Evolutionary conservation across 2,888 invertebrate genomes (phyloP), one percentile per base, ranked within the genome.

Genomic region (Ramazzottius varieornatus): DNA sequence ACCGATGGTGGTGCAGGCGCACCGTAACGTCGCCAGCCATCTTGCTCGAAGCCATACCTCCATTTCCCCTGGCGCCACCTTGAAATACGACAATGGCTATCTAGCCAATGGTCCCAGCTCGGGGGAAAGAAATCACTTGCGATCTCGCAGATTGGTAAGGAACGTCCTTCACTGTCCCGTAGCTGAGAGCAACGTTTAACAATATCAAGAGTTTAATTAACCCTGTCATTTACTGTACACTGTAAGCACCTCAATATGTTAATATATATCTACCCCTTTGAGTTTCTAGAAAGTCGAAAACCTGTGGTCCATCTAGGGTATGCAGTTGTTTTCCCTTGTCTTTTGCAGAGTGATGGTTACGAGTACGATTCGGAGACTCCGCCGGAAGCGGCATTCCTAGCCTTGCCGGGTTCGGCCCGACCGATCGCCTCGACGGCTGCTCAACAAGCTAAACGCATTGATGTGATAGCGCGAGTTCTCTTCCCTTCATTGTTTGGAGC

Each of bases 391-490:
- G 8, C 8, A 8, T 13, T 40, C 13, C 40, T 20, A 20, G 4
- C 13, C 54, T 24, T 54, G 54, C 29, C 54, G 54, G 4, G 20
- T 8, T 24, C 54, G 13, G 20, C 54, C 4, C n/a, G n/a, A 16
- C 29, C 54, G 4, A 16, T 24, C 20, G 4, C 4, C 4, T 29
- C 24, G 4, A 16, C 54, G 4, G 54, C 54, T 29, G 54, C 54
- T 29, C n/a, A 54, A 54, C 54, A 54, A 29, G 54, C 54, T 24
- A 54, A 54, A 54, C 54, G 54, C 4, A 54, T 54, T 24, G 54
- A 54, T 54, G 54, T 54, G 4, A 54, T 54, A 24, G 54, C 54
- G 8, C 54, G 54, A 4, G 24, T 54, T 29, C 54, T 54, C 54
- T 54, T 54, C 54, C 54, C 54, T 4, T 54, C 54, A 4, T 29